phyloP scores from a whole-genome alignment of 2,113 vertebrate genomes.

The Capreolus pygargus region DNA sequence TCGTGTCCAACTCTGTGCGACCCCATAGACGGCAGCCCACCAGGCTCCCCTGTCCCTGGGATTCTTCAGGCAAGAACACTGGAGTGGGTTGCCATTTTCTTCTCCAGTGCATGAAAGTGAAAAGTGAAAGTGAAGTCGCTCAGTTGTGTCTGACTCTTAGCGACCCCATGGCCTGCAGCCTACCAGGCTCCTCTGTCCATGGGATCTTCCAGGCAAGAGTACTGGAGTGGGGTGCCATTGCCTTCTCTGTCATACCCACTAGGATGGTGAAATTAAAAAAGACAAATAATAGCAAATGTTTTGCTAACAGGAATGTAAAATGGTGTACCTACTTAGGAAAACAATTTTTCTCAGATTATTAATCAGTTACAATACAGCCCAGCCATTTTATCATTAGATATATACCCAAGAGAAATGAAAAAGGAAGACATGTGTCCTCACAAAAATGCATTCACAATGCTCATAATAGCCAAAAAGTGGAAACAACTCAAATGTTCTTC shows the following conservation, averaged over 20 bases:
- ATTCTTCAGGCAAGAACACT: background rate
- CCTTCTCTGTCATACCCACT: background rate
- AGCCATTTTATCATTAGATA: background rate
- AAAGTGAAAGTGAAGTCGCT: background rate
- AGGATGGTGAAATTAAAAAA: background rate
- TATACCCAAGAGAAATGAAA: background rate
- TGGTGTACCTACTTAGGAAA: background rate
- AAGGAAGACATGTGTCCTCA: background rate
- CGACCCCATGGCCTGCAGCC: background rate
- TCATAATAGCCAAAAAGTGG: background rate
- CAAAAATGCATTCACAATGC: background rate
- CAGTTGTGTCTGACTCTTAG: background rate
- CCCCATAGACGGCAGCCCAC: background rate
- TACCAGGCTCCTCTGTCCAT: background rate
- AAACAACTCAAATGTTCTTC: background rate
- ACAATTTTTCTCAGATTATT: background rate
- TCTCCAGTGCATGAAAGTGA: background rate
- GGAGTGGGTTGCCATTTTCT: background rate
- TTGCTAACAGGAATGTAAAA: background rate
- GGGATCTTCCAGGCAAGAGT: background rate
- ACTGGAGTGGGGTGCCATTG: background rate
- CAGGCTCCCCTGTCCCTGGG: background rate
- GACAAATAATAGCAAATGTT: background rate
- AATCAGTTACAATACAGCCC: background rate
- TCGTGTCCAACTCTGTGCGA: fast-evolving